A percentile compares a stretch with the other conserved stretches of the same genome.
phyloP scores from a whole-genome alignment of 2,797 vertebrate species.

The Neosilurus mollespiculum region DNA sequence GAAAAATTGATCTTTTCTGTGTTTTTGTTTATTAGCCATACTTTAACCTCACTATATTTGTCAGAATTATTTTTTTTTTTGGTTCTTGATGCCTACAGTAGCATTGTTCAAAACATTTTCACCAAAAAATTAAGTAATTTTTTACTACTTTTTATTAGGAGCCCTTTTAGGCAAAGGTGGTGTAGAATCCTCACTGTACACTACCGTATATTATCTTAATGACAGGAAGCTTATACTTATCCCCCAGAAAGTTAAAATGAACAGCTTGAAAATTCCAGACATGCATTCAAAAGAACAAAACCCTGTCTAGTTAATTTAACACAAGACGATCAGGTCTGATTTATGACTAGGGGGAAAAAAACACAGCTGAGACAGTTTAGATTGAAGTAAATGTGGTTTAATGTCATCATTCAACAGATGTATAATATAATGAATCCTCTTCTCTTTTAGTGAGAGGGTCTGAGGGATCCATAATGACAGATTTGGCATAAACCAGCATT shows the following conservation, averaged over 20 bases:
- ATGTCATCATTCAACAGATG: slow-evolving; percentile 31
- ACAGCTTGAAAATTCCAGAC: neutral
- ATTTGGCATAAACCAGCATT: slow-evolving; percentile 43
- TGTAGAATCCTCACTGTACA: too few relatives aligned
- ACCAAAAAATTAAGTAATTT: too few relatives aligned
- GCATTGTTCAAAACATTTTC: too few relatives aligned
- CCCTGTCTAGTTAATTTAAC: neutral
- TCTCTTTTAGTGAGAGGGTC: slow-evolving; percentile 27
- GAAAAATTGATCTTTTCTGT: too few relatives aligned
- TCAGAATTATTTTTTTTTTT: too few relatives aligned
- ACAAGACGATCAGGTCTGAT: neutral
- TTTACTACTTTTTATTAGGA: too few relatives aligned
- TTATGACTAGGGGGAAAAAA: neutral
- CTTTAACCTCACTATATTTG: too few relatives aligned
- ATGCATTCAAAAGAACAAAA: neutral
- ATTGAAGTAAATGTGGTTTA: slow-evolving; percentile 29
- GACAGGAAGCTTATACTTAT: neutral
- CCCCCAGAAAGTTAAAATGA: neutral
- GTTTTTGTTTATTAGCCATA: too few relatives aligned
- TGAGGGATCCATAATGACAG: neutral
- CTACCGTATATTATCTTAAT: neutral
- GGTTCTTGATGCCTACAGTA: too few relatives aligned
- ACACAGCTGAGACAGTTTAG: slow-evolving; percentile 15
- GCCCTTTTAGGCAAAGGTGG: too few relatives aligned
- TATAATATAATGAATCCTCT: neutral